Percentiles rank a stretch among this genome's conserved stretches.
Evolutionary conservation across 2,113 vertebrate genomes (phyloP).

Genomic region (Callipepla californica): DNA sequence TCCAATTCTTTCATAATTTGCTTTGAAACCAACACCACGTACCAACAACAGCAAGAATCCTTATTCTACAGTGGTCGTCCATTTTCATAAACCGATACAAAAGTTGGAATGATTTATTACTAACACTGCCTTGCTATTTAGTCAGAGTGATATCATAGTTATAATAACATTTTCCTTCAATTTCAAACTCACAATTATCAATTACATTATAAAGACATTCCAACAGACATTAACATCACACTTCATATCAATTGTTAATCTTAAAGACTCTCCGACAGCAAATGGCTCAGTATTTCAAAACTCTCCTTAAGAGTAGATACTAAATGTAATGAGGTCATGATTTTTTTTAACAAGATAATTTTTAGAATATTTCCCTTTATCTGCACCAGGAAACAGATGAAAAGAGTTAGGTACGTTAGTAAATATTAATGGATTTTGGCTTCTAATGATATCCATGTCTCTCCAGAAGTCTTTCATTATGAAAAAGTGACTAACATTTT

Average conservation of each 20-base stretch:
- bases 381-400: constrained; percentile 18
- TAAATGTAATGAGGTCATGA: background rate
- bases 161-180: background rate
- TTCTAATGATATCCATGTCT: constrained; percentile 21
- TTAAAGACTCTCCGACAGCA: background rate
- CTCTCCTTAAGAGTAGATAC: background rate
- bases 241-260: background rate
- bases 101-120: background rate
- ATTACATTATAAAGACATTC: background rate
- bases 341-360: constrained; percentile 4
- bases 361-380: background rate
- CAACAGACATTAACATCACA: background rate
- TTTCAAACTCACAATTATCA: background rate
- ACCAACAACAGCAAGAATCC: background rate
- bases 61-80: background rate
- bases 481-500: background rate
- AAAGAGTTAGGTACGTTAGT: background rate
- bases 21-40: background rate
- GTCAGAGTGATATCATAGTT: constrained; percentile 6
- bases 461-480: constrained; percentile 28
- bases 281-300: constrained; percentile 15
- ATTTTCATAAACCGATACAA: background rate
- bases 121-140: background rate
- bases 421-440: background rate
- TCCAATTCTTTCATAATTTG: background rate